A percentile compares a stretch with the other conserved stretches of the same genome.
Conservation (phyloP, 1,140 invertebrate species). For the Gryon sp. region DNA sequence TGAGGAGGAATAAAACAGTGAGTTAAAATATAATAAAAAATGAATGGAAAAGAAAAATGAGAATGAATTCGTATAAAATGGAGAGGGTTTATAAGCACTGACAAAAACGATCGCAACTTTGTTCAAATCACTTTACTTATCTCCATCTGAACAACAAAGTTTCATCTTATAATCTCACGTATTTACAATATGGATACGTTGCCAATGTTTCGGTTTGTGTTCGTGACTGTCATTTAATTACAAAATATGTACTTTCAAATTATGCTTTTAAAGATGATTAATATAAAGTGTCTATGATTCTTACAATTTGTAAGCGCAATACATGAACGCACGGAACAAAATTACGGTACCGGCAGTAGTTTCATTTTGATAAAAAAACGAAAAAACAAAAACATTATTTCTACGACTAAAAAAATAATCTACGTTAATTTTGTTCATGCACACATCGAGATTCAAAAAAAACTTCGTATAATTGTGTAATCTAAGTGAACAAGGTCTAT, state of each 20-base stretch:
- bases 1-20: no score
- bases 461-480: no score
- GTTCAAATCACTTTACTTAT: slow-evolving; percentile 52
- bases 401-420: neutral
- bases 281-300: no score
- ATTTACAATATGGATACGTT: slow-evolving; percentile 56
- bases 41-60: slow-evolving; percentile 10
- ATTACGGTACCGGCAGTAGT: slow-evolving; percentile 50
- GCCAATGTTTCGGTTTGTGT: slow-evolving; percentile 27
- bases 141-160: slow-evolving; percentile 37
- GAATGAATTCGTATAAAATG: slow-evolving; percentile 28
- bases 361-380: slow-evolving; percentile 25
- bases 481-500: no score
- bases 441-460: slow-evolving; percentile 38
- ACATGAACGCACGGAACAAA: slow-evolving; percentile 33
- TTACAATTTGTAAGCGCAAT: neutral
- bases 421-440: slow-evolving; percentile 27
- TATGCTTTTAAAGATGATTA: no score
- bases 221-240: neutral
- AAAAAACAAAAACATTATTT: slow-evolving; percentile 7
- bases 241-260: no score
- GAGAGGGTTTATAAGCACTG: slow-evolving; percentile 48
- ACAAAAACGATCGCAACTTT: slow-evolving; percentile 46
- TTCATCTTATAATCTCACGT: no score
- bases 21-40: neutral